Percentiles rank a stretch among this genome's conserved stretches.
phyloP scores from a whole-genome alignment of 2,888 invertebrate species.

The Folsomia candida region DNA sequence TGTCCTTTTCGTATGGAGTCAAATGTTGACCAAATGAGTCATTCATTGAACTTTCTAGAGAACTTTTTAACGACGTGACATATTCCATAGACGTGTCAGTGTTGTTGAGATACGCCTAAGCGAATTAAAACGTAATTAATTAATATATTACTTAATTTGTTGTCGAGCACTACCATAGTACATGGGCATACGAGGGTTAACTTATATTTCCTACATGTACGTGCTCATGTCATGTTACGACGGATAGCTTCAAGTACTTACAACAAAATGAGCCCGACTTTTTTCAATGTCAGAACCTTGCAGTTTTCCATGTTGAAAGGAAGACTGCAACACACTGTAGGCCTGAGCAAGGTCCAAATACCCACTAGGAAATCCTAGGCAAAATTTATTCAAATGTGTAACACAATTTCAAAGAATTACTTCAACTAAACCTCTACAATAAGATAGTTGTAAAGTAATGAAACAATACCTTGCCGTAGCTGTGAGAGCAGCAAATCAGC shows the following conservation, averaged over 20 bases:
- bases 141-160: too few relatives aligned
- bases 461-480: conserved; percentile 68
- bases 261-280: conserved; percentile 72
- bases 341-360: conserved; percentile 76
- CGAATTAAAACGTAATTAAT: conserved; percentile 1
- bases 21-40: conserved; percentile 57
- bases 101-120: conserved; percentile 80
- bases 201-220: background rate
- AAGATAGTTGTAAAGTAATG: background rate
- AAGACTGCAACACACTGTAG: conserved; percentile 76
- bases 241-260: conserved; percentile 55
- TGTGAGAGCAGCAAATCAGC: conserved; percentile 69
- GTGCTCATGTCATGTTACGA: background rate
- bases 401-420: background rate
- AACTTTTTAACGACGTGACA: conserved; percentile 77
- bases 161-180: too few relatives aligned
- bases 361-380: conserved; percentile 55
- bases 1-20: conserved; percentile 65
- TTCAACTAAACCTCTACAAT: background rate
- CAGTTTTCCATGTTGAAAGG: conserved; percentile 74
- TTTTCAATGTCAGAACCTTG: conserved; percentile 77
- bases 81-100: conserved; percentile 88
- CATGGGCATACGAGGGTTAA: background rate
- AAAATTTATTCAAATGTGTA: conserved; percentile 15
- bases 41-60: conserved; percentile 69